phyloP scores from a whole-genome alignment of 64 coral and sea anemone genomes.

The Actinia equina region DNA sequence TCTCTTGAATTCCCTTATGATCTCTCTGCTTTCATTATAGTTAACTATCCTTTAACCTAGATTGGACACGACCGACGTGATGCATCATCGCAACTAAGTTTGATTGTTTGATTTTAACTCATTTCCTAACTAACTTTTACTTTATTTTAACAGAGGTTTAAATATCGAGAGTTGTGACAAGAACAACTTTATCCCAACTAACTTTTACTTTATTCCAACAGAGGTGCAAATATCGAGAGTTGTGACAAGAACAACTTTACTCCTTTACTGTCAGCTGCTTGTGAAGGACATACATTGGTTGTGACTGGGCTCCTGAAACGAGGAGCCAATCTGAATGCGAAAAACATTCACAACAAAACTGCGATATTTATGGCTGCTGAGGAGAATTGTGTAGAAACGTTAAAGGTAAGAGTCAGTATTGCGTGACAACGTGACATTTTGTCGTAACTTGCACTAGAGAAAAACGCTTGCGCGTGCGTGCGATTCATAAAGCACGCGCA shows the following conservation, averaged over 20 bases:
- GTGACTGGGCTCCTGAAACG: slow-evolving; percentile 33
- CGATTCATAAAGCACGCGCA: no score
- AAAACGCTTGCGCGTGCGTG: no score
- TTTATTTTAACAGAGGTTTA: slow-evolving; percentile 59
- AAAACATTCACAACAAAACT: slow-evolving; percentile 70
- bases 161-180: slow-evolving; percentile 88
- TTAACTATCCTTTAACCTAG: no score
- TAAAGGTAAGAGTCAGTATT: slow-evolving; percentile 43
- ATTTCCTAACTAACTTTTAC: no score
- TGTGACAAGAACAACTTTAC: slow-evolving; percentile 93
- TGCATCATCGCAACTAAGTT: no score
- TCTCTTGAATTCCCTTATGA: no score
- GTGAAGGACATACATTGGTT: slow-evolving; percentile 50
- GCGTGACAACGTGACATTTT: no score
- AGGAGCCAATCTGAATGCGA: slow-evolving; percentile 63
- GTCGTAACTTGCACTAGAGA: no score
- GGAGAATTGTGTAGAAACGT: slow-evolving; percentile 76
- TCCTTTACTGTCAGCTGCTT: slow-evolving; percentile 57
- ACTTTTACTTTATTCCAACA: slow-evolving; percentile 7
- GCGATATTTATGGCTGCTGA: slow-evolving; percentile 91
- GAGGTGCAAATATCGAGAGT: slow-evolving; percentile 88
- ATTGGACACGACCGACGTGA: no score
- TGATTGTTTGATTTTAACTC: no score
- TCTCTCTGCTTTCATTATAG: no score
- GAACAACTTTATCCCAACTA: slow-evolving; percentile 58